phyloP scores from a whole-genome alignment of 2,888 invertebrate genomes.

The Epiblema foenella region DNA sequence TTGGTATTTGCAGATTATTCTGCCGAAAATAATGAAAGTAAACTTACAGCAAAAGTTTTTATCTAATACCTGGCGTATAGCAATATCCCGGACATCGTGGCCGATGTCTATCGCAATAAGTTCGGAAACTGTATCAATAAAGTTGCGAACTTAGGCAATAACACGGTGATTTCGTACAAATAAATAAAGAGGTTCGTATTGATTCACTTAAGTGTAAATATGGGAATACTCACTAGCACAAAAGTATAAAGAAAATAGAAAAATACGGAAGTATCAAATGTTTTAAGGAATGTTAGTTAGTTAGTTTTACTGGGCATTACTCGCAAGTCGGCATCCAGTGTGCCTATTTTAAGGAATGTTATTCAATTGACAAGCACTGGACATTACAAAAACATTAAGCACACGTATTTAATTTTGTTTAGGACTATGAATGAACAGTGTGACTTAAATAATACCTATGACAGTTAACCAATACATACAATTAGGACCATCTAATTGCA shows the following conservation, averaged over 20 bases:
- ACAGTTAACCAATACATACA: no score
- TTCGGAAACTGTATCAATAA: constrained; percentile 82
- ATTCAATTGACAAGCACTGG: no score
- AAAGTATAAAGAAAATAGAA: background rate
- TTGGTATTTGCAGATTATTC: background rate
- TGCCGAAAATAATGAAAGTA: background rate
- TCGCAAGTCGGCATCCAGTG: no score
- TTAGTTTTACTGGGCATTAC: no score
- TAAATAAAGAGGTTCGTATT: constrained; percentile 10
- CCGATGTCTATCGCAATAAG: constrained; percentile 69
- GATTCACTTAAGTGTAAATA: background rate
- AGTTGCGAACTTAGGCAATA: constrained; percentile 78
- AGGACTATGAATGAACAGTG: no score
- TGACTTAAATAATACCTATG: no score
- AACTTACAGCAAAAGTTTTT: constrained; percentile 17
- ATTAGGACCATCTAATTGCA: background rate
- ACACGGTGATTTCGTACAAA: constrained; percentile 71
- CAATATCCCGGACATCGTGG: constrained; percentile 66
- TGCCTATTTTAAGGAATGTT: no score
- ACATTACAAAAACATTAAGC: no score
- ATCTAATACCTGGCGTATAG: constrained; percentile 28
- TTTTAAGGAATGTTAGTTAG: no score
- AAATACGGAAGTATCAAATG: no score
- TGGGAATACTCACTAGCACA: background rate
- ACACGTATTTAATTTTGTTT: no score